phyloP scores from a whole-genome alignment of 2,113 vertebrate species.

The Pelvicachromis taeniatus region DNA sequence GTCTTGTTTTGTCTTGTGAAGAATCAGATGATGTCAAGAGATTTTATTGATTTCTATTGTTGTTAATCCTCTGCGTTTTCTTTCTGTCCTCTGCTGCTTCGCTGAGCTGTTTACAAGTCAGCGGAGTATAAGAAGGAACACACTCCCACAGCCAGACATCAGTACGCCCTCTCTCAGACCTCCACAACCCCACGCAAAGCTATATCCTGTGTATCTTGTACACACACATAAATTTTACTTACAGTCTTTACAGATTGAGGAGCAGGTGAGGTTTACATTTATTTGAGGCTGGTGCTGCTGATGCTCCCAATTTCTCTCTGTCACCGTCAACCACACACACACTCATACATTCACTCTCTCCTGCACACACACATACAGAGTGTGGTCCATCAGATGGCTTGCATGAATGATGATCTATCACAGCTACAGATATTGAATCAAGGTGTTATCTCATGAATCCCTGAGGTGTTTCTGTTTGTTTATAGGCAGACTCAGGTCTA shows the following conservation, averaged over 20 bases:
- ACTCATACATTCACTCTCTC: not conserved
- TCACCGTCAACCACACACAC: not conserved
- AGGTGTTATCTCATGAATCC: conserved; percentile 35
- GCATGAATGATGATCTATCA: conserved; percentile 42
- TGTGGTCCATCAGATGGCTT: not conserved
- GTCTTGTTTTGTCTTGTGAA: conserved; percentile 19
- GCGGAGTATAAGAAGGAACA: not conserved
- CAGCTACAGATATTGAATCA: conserved; percentile 47
- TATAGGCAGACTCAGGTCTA: conserved; percentile 3
- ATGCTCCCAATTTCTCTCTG: conserved; percentile 16
- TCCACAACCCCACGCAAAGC: not conserved
- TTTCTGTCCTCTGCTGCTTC: not conserved
- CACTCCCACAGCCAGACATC: not conserved
- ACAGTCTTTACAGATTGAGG: not conserved
- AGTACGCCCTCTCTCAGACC: not conserved
- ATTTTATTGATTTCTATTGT: conserved; percentile 43
- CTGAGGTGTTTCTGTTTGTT: conserved; percentile 26
- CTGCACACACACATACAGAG: not conserved
- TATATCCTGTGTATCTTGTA: not conserved
- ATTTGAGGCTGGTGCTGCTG: conserved; percentile 1
- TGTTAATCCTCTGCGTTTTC: not conserved
- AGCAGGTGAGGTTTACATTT: conserved; percentile 15
- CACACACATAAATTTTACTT: not conserved
- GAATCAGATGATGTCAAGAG: conserved; percentile 28
- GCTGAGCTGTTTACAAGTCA: not conserved